phyloP scores from a whole-genome alignment of 64 coral and sea anemone genomes.

The Acropora tenuis region DNA sequence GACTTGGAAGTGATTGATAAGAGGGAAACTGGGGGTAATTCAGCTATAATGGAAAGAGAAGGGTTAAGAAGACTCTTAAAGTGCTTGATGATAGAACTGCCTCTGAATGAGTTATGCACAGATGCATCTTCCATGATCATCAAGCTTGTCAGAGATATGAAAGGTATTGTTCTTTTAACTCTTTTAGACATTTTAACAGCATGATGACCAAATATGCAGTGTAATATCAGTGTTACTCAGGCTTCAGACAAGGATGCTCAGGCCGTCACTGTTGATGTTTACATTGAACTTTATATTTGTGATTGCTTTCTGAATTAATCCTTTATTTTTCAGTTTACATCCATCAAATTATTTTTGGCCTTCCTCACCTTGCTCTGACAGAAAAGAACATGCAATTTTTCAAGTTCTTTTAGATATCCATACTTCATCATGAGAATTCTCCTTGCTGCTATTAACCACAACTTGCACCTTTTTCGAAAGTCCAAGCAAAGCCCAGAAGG shows the following conservation, averaged over 20 bases:
- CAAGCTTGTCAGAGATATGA: constrained; percentile 60
- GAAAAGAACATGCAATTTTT: background rate
- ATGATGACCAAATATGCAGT: constrained; percentile 78
- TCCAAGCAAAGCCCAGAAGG: background rate
- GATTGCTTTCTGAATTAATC: background rate
- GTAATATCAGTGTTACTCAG: background rate
- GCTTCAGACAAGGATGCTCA: background rate
- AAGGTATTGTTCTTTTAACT: constrained; percentile 32
- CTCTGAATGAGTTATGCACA: constrained; percentile 32
- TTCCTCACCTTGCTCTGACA: background rate
- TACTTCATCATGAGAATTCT: constrained; percentile 39
- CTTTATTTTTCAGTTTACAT: background rate
- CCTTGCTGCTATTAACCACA: constrained; percentile 61
- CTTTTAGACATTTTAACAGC: constrained; percentile 43
- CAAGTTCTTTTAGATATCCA: constrained; percentile 10
- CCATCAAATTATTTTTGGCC: background rate
- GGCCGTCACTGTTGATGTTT: background rate
- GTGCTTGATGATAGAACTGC: background rate
- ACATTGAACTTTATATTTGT: background rate
- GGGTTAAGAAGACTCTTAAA: constrained; percentile 48
- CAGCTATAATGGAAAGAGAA: constrained; percentile 51
- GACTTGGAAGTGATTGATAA: constrained; percentile 34
- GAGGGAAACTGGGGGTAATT: constrained; percentile 49
- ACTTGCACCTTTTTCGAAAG: constrained; percentile 48
- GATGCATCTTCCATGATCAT: constrained; percentile 65